phyloP scores from a whole-genome alignment of 2,113 vertebrate genomes.

The Entelurus aequoreus region DNA sequence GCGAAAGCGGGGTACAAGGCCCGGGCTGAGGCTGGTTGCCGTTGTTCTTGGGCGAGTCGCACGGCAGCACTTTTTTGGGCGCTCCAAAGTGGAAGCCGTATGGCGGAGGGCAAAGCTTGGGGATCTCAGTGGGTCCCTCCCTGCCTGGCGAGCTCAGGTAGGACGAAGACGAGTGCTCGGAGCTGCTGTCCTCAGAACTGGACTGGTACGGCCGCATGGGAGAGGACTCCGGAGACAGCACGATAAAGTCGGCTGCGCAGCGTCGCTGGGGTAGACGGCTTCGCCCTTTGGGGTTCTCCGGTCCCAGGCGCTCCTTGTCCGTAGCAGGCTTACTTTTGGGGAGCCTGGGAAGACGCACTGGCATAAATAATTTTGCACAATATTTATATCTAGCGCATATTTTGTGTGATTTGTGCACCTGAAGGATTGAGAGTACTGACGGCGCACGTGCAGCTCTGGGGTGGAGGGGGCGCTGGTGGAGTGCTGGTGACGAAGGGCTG shows the following conservation, averaged over 20 bases:
- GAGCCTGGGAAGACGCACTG: constrained; percentile 58
- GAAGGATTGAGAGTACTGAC: constrained; percentile 78
- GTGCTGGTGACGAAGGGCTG: constrained; percentile 63
- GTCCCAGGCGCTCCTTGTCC: constrained; percentile 37
- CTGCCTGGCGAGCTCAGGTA: constrained; percentile 68
- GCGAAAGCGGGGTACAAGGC: constrained; percentile 23
- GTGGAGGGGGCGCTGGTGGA: constrained; percentile 79
- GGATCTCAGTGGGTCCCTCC: constrained; percentile 49
- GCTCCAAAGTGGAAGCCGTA: constrained; percentile 65
- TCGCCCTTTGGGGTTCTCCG: constrained; percentile 59
- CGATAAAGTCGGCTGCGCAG: constrained; percentile 67
- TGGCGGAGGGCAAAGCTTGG: constrained; percentile 69
- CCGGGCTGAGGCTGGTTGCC: constrained; percentile 22
- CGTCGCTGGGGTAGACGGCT: constrained; percentile 68
- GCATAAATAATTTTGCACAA: background rate
- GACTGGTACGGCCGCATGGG: constrained; percentile 69
- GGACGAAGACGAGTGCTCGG: constrained; percentile 78
- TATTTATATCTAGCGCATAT: background rate
- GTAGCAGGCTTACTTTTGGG: constrained; percentile 59
- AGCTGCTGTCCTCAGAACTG: constrained; percentile 82
- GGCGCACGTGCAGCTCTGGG: constrained; percentile 75
- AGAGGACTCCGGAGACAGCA: constrained; percentile 69
- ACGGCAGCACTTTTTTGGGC: constrained; percentile 43
- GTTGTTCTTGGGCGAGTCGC: constrained; percentile 17
- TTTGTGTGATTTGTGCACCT: constrained; percentile 60